Evolutionary conservation across 2,113 vertebrate genomes (phyloP), one percentile per base, ranked within the genome.

Genomic region (Gasterosteus aculeatus): DNA sequence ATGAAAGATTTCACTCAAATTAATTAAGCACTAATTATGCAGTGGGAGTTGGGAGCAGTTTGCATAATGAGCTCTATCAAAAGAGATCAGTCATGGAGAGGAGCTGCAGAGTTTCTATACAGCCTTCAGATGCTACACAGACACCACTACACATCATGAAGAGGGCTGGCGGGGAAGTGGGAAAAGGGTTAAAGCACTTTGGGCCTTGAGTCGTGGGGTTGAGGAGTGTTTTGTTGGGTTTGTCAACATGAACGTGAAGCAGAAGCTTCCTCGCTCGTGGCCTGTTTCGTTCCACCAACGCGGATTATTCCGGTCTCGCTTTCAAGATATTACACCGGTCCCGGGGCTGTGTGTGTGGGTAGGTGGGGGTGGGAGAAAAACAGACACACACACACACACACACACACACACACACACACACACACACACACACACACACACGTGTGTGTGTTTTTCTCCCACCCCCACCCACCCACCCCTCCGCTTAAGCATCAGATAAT

Each of bases 1-100:
- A 97, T 95, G 95, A 98, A 98, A 97, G 95, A 95, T 96, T 95
- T 95, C 90, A 92, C 93, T 94, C 93, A 95, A 95, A 96, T 96
- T 96, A 97, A 97, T 95, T 96, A 96, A 94, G 90, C 84, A 80
- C 90, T 96, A 96, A 97, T 96, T 97, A 95, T 92, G 93, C 89
- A 79, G 90, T 92, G 78, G 92, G 93, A 94, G 94, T 94, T 93
- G 94, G 92, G 93, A 95, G 94, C 93, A 93, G 94, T 94, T 95
- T 93, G 93, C 95, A 95, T 94, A 96, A 95, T 95, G 91, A 94
- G 90, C 90, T 88, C 75, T 92, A 94, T 94, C 93, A 94, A 93
- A 93, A 92, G 93, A 94, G 94, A 95, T 92, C 92, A 90, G 92
- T 91, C 82, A 84, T 81, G 72, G 77, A 75, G 76, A 81, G 86